phyloP scores from a whole-genome alignment of 2,888 invertebrate species.

The Gortyna flavago region DNA sequence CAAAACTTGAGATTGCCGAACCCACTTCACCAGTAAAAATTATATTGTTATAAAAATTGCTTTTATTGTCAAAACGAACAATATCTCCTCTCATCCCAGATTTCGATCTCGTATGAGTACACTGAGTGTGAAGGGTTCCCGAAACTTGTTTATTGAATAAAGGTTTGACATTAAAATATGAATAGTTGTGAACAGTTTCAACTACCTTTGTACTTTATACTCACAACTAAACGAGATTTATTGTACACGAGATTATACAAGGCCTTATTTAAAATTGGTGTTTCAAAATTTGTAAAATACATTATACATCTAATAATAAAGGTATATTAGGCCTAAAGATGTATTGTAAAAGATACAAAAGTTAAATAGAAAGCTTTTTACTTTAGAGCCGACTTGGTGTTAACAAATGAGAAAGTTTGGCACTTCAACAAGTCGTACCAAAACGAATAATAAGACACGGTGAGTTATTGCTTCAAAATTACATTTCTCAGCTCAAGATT shows the following conservation, averaged over 20 bases:
- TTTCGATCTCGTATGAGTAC: conserved; percentile 28
- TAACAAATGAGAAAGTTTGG: conserved; percentile 59
- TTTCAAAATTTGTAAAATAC: conserved; percentile 62
- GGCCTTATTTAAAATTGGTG: conserved; percentile 66
- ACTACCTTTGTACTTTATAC: conserved; percentile 86
- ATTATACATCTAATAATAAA: conserved; percentile 51
- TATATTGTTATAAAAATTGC: conserved; percentile 26
- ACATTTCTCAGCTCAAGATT: conserved; percentile 54
- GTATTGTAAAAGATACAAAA: conserved; percentile 62
- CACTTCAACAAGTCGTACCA: conserved; percentile 60
- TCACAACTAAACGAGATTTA: conserved; percentile 80
- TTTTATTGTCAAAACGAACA: conserved; percentile 41
- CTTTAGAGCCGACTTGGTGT: conserved; percentile 55
- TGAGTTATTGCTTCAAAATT: conserved; percentile 65
- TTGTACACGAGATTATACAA: conserved; percentile 72
- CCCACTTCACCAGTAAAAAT: conserved; percentile 39
- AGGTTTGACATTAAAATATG: conserved; percentile 49
- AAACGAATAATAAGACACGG: conserved; percentile 63
- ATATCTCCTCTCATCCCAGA: conserved; percentile 15
- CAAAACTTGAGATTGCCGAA: conserved; percentile 43
- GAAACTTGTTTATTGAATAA: conserved; percentile 44
- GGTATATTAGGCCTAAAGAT: conserved; percentile 60
- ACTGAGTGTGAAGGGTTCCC: conserved; percentile 26
- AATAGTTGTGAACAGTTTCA: conserved; percentile 73
- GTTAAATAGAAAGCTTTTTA: conserved; percentile 50